These are phyloP conservation scores for Andrena fulva DNA, from an alignment of 2,888 invertebrate species.

Conservation along the genomic window DNA sequence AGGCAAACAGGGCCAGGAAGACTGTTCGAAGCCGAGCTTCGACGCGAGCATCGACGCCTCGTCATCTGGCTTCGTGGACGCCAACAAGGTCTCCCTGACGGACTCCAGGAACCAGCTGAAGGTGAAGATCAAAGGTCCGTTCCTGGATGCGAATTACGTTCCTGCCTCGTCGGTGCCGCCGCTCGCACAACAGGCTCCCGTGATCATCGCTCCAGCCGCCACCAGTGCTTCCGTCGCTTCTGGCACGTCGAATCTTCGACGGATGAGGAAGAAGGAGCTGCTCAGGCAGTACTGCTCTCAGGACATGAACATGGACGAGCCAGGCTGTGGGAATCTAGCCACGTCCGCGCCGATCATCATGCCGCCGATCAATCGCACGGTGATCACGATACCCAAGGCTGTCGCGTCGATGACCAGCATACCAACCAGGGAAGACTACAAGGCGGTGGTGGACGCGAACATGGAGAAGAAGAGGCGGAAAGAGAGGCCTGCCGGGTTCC, in stretches of 20 bases:
- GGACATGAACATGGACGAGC: conserved; percentile 94
- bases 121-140: conserved; percentile 96
- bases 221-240: conserved; percentile 85
- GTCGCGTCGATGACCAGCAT: conserved; percentile 95
- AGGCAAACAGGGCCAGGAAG: conserved; percentile 79
- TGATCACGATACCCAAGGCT: conserved; percentile 94
- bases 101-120: conserved; percentile 95
- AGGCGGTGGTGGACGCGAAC: conserved; percentile 88
- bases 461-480: conserved; percentile 89
- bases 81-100: conserved; percentile 90
- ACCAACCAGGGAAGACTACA: conserved; percentile 94
- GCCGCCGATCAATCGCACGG: conserved; percentile 89
- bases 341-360: conserved; percentile 86
- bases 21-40: conserved; percentile 67
- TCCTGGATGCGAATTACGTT: conserved; percentile 90
- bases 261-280: conserved; percentile 96
- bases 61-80: conserved; percentile 85
- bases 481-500: conserved; percentile 78
- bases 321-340: conserved; percentile 86
- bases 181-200: conserved; percentile 86
- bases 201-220: conserved; percentile 82
- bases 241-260: conserved; percentile 91
- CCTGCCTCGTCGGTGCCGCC: conserved; percentile 87
- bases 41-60: conserved; percentile 79
- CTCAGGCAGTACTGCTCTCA: conserved; percentile 92